Evolutionary conservation across 2,888 invertebrate genomes (phyloP).

Genomic region (Steromphala cineraria): DNA sequence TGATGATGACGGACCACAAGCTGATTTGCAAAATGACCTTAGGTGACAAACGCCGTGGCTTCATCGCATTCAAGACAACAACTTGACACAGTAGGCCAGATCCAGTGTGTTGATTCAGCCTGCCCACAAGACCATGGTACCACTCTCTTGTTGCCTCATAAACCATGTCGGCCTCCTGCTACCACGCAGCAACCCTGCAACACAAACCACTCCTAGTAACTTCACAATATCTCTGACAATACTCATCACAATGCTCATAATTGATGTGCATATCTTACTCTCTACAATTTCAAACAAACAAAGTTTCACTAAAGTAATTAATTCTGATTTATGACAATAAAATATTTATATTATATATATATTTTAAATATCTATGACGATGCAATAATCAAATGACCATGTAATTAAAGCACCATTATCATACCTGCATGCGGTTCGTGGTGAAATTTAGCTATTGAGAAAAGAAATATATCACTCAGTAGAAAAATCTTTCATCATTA

Average conservation of each 20-base stretch:
- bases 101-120: neutral
- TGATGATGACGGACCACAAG: constrained; percentile 55
- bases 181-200: too few species aligned
- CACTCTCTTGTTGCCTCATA: neutral
- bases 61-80: constrained; percentile 46
- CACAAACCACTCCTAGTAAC: too few species aligned
- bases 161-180: neutral
- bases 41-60: constrained; percentile 38
- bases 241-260: neutral
- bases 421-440: too few species aligned
- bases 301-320: neutral
- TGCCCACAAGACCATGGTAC: neutral
- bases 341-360: too few species aligned
- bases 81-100: neutral
- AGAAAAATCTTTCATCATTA: too few species aligned
- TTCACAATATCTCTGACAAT: neutral
- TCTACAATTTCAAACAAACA: neutral
- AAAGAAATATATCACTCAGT: too few species aligned
- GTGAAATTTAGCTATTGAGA: too few species aligned
- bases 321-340: neutral
- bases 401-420: too few species aligned
- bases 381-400: too few species aligned
- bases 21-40: constrained; percentile 59
- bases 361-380: too few species aligned
- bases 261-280: neutral